These are phyloP conservation scores for Neoaliturus tenellus DNA, from an alignment of 2,888 invertebrate genomes.

Conservation along the genomic window DNA sequence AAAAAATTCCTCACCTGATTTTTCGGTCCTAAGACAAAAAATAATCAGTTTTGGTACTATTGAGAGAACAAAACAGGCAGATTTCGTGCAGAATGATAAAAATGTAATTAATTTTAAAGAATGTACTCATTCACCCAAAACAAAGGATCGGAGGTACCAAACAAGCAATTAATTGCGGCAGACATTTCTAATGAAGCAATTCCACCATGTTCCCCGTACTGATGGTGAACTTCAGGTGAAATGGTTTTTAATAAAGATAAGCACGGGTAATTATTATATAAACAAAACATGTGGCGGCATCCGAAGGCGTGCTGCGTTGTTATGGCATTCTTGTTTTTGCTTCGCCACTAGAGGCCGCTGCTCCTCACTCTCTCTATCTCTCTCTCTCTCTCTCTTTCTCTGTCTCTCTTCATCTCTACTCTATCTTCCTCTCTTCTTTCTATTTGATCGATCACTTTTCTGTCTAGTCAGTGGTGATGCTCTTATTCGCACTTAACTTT, in stretches of 20 bases:
- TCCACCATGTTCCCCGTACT: neutral
- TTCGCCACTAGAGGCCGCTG: neutral
- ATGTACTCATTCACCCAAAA: too few species aligned
- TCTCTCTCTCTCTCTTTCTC: neutral
- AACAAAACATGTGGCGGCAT: conserved; percentile 15
- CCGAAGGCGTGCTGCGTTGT: neutral
- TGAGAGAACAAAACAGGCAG: too few species aligned
- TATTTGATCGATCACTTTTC: neutral
- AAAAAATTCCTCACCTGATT: too few species aligned
- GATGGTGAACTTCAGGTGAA: neutral
- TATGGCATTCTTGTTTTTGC: conserved; percentile 30
- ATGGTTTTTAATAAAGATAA: conserved; percentile 29
- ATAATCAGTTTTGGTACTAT: too few species aligned
- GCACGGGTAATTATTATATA: conserved; percentile 11
- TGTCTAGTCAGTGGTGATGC: neutral
- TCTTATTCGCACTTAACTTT: neutral
- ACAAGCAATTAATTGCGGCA: neutral
- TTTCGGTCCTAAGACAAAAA: too few species aligned
- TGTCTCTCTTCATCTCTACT: neutral
- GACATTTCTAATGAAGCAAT: conserved; percentile 27
- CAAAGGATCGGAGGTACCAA: neutral
- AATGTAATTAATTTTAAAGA: too few species aligned
- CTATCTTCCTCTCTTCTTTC: too few species aligned
- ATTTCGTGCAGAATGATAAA: too few species aligned
- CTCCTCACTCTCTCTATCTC: neutral